Evolutionary conservation across 2,888 invertebrate genomes (phyloP), one percentile per base, ranked within the genome.

Genomic region (Dicranocentrus wangi): DNA sequence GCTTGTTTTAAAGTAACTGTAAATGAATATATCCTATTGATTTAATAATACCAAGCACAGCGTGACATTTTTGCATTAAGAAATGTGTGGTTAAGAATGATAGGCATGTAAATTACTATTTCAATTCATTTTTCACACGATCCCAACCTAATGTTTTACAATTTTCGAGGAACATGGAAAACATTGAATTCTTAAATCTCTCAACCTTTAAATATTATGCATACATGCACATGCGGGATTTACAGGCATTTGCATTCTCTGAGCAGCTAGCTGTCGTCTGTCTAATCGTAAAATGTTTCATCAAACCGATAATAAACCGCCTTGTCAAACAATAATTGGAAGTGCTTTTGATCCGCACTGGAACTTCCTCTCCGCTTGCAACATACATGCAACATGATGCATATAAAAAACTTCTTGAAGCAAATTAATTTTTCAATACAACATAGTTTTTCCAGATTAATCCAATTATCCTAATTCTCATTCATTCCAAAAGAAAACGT

Each of bases 21-120:
- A 23, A 23, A 55, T 55, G 7, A 32, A 3, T 10, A 47, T 42
- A 28, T 63, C 17, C 42, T 63, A 63, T 42, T 23, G 32, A 10
- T 61, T 19, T 65, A 43, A 65, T 42, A 21, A 23, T 55, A 21
- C 8, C 15, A 58, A 72, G 79, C 79, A 79, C 72, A 79, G 72
- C 72, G 72, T 79, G 72, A 72, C 79, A 79, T 71, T 69, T 32
- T 21, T 61, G 28, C 55, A 55, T 53, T 63, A 43, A 66, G 42
- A 21, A 51, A 66, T 25, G 23, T n/a, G n/a, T 39, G 27, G n/a
- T 42, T 19, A 63, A 42, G 39, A 42, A 42, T 32, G 32, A 47
- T 47, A 10, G 5, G 17, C 5, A 47, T 5, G 47, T n/a, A 47
- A n/a, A 47, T 47, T 47, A 47, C 17, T 32, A 32, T 32, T 7